Base-by-base conservation (phyloP, 1,140 invertebrate genomes). In the Trichonephila clavipes region DNA sequence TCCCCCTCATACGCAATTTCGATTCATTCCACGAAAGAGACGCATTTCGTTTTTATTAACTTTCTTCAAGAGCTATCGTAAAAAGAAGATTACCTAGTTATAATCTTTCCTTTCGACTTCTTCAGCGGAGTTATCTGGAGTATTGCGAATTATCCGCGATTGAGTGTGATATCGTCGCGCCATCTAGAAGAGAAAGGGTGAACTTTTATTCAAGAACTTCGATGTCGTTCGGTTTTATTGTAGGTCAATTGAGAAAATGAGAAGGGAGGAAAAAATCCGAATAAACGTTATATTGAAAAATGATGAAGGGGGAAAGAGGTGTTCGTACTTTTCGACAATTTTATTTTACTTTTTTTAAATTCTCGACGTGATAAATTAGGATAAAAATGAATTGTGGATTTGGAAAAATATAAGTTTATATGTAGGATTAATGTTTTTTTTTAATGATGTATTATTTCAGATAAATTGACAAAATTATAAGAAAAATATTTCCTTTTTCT, bases 61-160 rank as follows among this genome's bases (percentile, higher is more conserved):
- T 92, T 92, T 92, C 12, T 21, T 34, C 61, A 87, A 92, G 83
- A 72, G 83, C 82, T 51, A 90, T 92, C 83, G 91, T 87, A 92
- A 92, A 92, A 92, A 92, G 91, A 92, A 92, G 91, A 92, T 87
- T 92, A 92, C 59, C 82, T 69, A 85, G 90, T 92, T 92, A 92
- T 59, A 85, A 92, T 90, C 72, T 90, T 40, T 88, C 69, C 89
- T 81, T 82, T 81, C 59, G 51, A 81, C 28, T 72, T 89, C n/a
- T 44, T 40, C 62, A 40, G 58, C 34, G 5, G 85, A 59, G 58
- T 62, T 19, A 86, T 86, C 51, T 86, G 12, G 59, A 69, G 87
- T 69, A 88, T 83, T 83, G 44, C 34, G 82, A 62, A 62, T 90
- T 69, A 44, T 58, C 2, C 81, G 16, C 44, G 77, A 82, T 81